Base-by-base conservation (phyloP, 2,113 vertebrate genomes). In the Ardeotis arabs region DNA sequence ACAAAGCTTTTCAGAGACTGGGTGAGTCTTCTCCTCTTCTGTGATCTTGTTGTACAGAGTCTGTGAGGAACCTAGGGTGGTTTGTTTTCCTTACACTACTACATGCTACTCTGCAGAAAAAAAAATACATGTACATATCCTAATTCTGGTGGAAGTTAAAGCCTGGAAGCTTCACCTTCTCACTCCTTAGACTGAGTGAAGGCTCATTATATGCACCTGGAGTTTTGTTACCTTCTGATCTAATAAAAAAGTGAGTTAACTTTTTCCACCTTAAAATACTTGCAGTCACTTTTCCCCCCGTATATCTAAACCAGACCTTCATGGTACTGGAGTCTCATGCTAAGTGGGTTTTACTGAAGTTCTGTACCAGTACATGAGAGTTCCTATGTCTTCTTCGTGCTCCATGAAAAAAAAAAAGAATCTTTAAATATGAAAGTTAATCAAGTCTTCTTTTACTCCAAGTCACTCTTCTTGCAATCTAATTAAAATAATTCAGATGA, bases 401-500 rank as follows among this genome's bases (percentile, higher is more conserved):
- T 74, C 19, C 69, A 41, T 55, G n/a, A 70, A 88, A 68, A 96
- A 85, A 35, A 66, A 33, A 39, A 23, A 68, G 12, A 37, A 35
- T 60, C 49, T 96, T 87, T 62, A 83, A 85, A 84, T 70, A 87
- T 37, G 39, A 64, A 90, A 92, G 80, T 95, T 96, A 89, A 95
- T 96, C 83, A 81, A 81, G 19, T 69, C 49, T 73, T 75, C 58
- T 97, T 93, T 96, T 93, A 73, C 31, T 84, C 60, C 45, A 89
- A 94, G 73, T 91, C 77, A 44, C 69, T 89, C 39, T 87, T 96
- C 93, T 97, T 72, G 84, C 83, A 56, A 94, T 52, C 94, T 95
- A 92, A 93, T 96, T 92, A 90, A 97, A 95, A 72, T 92, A 75
- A 92, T 94, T 95, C 69, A 87, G 16, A 68, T 87, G 58, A 82